These are phyloP conservation scores for Diarsia mendica DNA, from an alignment of 2,888 invertebrate genomes.

Conservation along the genomic window DNA sequence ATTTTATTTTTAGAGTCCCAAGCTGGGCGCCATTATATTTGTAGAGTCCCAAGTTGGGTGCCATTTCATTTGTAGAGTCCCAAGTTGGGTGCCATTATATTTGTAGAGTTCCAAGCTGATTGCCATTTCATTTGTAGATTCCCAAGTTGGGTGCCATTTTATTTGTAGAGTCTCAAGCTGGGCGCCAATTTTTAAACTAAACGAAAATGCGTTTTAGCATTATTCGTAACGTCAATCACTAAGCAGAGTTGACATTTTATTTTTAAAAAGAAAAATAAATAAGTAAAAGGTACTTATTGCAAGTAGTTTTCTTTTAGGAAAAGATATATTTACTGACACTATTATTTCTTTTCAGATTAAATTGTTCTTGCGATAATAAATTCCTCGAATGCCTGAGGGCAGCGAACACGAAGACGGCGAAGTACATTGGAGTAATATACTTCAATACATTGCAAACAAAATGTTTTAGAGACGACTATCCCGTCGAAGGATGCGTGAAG, in stretches of 20 bases:
- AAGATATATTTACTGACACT: neutral
- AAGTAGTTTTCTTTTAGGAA: too few relatives aligned
- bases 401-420: conserved; percentile 77
- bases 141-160: conserved; percentile 11
- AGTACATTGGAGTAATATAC: conserved; percentile 88
- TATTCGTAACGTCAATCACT: too few relatives aligned
- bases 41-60: conserved; percentile 28
- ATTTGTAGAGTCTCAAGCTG: neutral
- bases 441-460: conserved; percentile 90
- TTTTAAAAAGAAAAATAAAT: too few relatives aligned
- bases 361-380: conserved; percentile 89
- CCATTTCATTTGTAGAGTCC: neutral
- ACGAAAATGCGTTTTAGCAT: too few relatives aligned
- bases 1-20: conserved; percentile 8
- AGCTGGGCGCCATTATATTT: conserved; percentile 21
- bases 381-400: conserved; percentile 87
- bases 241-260: too few relatives aligned
- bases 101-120: neutral
- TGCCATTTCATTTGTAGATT: neutral
- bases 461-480: conserved; percentile 91
- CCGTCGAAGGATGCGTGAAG: conserved; percentile 86
- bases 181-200: neutral
- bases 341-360: conserved; percentile 78
- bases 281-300: too few relatives aligned
- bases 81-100: conserved; percentile 25